Evolutionary conservation across 2,113 vertebrate genomes (phyloP).

Genomic region (Gallinago paraguaiae): DNA sequence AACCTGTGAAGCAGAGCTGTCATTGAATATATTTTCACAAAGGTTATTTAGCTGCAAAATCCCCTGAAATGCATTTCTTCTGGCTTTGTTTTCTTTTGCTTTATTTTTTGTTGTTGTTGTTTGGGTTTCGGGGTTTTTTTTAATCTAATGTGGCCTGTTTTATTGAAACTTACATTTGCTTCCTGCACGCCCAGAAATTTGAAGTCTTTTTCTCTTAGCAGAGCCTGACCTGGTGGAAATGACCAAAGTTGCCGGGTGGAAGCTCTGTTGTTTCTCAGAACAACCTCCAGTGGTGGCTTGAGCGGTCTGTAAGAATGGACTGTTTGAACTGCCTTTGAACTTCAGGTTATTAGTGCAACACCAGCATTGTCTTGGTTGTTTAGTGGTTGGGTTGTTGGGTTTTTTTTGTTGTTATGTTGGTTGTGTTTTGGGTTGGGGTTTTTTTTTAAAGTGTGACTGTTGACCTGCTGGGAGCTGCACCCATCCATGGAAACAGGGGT

Average conservation of each 20-base stretch:
- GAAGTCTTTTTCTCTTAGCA: background rate
- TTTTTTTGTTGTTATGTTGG: background rate
- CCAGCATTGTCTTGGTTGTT: background rate
- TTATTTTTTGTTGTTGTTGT: background rate
- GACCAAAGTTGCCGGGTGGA: background rate
- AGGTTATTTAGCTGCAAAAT: background rate
- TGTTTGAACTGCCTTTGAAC: background rate
- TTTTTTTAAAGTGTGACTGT: background rate
- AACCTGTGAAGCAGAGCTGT: background rate
- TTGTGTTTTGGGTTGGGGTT: background rate
- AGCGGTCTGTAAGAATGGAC: background rate
- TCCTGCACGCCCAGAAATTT: background rate
- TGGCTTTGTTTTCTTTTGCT: background rate
- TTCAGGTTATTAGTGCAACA: background rate
- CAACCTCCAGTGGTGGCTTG: background rate
- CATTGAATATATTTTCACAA: background rate
- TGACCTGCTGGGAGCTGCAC: background rate
- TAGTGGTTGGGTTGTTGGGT: background rate
- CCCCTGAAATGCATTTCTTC: background rate
- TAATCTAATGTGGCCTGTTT: background rate
- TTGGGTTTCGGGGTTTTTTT: background rate
- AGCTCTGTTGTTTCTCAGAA: background rate
- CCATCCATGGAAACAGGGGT: background rate
- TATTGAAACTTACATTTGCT: background rate
- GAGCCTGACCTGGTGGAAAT: background rate